A percentile compares a stretch with the other conserved stretches of the same genome.
Evolutionary conservation across 1,140 invertebrate species (phyloP).

Genomic region (Drosophila arizonae): DNA sequence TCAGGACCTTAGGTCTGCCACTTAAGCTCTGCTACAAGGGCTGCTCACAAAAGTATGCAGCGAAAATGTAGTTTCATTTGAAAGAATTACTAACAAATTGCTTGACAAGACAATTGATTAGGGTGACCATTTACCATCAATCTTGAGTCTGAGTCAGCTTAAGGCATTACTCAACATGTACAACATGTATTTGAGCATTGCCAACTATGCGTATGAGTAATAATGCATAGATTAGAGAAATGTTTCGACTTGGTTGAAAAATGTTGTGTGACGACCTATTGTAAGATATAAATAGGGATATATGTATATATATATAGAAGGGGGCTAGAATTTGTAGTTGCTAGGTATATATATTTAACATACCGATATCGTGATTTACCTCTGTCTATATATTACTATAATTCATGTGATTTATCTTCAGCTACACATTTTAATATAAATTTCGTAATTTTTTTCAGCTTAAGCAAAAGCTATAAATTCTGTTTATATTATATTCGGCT

Average conservation of each 20-base stretch:
- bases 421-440: too few relatives aligned
- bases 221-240: slow-evolving; percentile 5
- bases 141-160: slow-evolving; percentile 21
- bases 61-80: slow-evolving; percentile 12
- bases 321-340: too few relatives aligned
- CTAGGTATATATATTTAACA: too few relatives aligned
- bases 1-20: background rate
- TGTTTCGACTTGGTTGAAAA: background rate
- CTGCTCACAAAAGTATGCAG: slow-evolving; percentile 38
- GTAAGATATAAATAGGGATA: too few relatives aligned
- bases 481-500: background rate
- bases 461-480: background rate
- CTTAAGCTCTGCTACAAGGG: background rate
- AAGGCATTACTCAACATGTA: slow-evolving; percentile 20
- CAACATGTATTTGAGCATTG: slow-evolving; percentile 9
- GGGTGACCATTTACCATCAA: slow-evolving; percentile 20
- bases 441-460: too few relatives aligned
- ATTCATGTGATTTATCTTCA: too few relatives aligned
- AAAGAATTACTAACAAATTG: slow-evolving; percentile 6
- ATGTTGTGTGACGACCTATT: background rate
- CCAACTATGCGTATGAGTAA: slow-evolving; percentile 18
- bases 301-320: too few relatives aligned
- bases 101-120: slow-evolving; percentile 13
- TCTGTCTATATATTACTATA: too few relatives aligned
- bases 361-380: too few relatives aligned